Evolutionary conservation across 92 coral and sea anemone genomes (phyloP).

Genomic region (Palythoa heliodiscus): DNA sequence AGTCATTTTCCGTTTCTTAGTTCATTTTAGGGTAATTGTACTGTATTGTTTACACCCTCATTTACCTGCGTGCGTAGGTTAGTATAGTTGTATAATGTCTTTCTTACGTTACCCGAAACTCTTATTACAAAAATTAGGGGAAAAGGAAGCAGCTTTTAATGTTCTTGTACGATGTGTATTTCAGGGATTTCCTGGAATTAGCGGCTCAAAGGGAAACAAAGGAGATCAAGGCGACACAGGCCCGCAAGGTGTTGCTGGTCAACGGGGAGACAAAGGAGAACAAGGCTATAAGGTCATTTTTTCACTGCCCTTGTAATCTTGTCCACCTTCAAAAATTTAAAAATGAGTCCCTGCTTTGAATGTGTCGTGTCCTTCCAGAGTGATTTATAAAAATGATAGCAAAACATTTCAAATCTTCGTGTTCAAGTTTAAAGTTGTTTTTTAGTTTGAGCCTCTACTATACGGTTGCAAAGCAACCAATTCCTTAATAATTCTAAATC

Average conservation of each 20-base stretch:
- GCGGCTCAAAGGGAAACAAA: conserved; percentile 8
- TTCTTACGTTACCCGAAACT: too few relatives aligned
- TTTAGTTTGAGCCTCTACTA: too few relatives aligned
- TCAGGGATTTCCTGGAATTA: conserved; percentile 25
- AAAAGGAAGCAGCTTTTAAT: not conserved
- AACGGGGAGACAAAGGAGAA: conserved; percentile 25
- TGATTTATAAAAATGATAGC: not conserved
- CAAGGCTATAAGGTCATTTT: conserved; percentile 6
- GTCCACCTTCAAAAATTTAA: not conserved
- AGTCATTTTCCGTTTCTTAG: too few relatives aligned
- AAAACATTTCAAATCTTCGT: not conserved
- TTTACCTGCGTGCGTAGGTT: too few relatives aligned
- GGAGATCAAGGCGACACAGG: conserved; percentile 22
- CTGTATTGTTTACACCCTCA: too few relatives aligned
- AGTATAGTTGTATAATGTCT: too few relatives aligned
- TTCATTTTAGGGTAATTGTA: too few relatives aligned
- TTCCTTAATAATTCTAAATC: not conserved
- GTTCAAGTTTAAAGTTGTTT: too few relatives aligned
- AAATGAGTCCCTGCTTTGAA: not conserved
- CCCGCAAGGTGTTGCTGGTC: conserved; percentile 28
- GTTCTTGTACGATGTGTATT: not conserved
- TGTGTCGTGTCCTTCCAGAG: not conserved
- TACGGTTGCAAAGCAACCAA: too few relatives aligned
- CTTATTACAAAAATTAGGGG: too few relatives aligned
- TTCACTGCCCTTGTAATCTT: not conserved